Evolutionary conservation across 1,140 invertebrate genomes (phyloP).

Genomic region (Paracyclopina nana): DNA sequence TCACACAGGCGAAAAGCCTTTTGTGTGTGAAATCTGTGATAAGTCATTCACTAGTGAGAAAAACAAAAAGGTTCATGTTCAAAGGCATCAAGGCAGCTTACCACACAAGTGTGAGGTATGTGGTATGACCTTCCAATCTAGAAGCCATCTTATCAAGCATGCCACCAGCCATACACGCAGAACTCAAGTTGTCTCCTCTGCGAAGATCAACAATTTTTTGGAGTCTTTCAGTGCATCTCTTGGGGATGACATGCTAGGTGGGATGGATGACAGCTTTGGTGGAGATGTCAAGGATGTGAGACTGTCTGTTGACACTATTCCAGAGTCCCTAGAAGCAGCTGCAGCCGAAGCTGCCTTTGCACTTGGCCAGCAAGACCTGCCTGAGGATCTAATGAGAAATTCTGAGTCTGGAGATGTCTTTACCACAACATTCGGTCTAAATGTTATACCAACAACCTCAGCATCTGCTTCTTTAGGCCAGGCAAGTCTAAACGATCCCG

Average conservation of each 20-base stretch:
- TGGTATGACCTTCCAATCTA: conserved; percentile 10
- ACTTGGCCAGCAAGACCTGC: neutral
- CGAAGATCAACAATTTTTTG: conserved; percentile 15
- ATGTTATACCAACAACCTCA: neutral
- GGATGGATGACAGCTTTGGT: neutral
- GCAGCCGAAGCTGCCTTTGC: conserved; percentile 1
- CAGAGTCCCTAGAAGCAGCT: conserved; percentile 4
- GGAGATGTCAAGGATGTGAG: neutral
- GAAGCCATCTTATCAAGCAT: conserved; percentile 9
- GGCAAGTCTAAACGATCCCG: neutral
- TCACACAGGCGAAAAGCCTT: conserved; percentile 14
- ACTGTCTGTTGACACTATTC: neutral
- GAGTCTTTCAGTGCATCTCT: conserved; percentile 16
- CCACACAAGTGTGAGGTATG: conserved; percentile 15
- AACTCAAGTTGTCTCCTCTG: conserved; percentile 10
- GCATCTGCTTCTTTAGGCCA: too few species aligned
- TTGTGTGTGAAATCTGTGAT: conserved; percentile 13
- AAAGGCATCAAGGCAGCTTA: conserved; percentile 8
- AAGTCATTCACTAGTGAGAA: conserved; percentile 11
- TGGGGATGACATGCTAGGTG: conserved; percentile 7
- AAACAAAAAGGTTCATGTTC: conserved; percentile 7
- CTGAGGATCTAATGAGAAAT: neutral
- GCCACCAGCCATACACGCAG: conserved; percentile 7
- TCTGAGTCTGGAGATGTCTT: neutral
- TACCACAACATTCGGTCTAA: too few species aligned